Conservation (phyloP, 2,888 invertebrate genomes). For the Digitonthophagus gazella region DNA sequence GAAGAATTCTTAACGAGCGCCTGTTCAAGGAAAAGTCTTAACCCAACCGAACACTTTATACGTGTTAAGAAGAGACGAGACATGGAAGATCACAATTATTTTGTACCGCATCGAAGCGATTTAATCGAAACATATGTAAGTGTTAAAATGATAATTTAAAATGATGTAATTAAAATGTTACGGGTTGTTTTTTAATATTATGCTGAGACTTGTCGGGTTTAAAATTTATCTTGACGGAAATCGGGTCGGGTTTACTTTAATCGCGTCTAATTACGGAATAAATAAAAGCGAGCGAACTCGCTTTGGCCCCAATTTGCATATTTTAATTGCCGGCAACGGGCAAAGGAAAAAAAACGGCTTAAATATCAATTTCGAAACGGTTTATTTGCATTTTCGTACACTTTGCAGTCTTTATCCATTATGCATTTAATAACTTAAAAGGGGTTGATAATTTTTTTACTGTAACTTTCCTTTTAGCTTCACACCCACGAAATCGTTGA, state of each 20-base stretch:
- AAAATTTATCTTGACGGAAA: neutral
- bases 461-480: conserved; percentile 62
- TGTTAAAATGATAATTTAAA: too few species aligned
- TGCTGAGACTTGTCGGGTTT: too few species aligned
- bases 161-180: too few species aligned
- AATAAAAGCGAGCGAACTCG: neutral
- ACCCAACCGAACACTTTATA: conserved; percentile 94
- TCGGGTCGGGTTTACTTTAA: neutral
- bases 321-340: conserved; percentile 3
- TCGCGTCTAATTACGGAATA: neutral
- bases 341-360: neutral
- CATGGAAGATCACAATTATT: conserved; percentile 94
- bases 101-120: conserved; percentile 92
- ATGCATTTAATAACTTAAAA: neutral
- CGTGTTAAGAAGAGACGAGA: conserved; percentile 91
- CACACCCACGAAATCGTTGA: conserved; percentile 94
- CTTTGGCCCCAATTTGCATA: conserved; percentile 7
- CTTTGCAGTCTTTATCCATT: neutral
- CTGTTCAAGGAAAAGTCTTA: conserved; percentile 87
- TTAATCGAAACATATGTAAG: conserved; percentile 94
- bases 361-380: conserved; percentile 3
- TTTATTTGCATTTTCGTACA: neutral
- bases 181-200: too few species aligned
- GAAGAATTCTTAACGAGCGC: conserved; percentile 93
- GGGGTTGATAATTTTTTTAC: neutral